A percentile compares a stretch with the other conserved stretches of the same genome.
Conservation (phyloP, 2,113 vertebrate species). For the Bostrychus sinensis region DNA sequence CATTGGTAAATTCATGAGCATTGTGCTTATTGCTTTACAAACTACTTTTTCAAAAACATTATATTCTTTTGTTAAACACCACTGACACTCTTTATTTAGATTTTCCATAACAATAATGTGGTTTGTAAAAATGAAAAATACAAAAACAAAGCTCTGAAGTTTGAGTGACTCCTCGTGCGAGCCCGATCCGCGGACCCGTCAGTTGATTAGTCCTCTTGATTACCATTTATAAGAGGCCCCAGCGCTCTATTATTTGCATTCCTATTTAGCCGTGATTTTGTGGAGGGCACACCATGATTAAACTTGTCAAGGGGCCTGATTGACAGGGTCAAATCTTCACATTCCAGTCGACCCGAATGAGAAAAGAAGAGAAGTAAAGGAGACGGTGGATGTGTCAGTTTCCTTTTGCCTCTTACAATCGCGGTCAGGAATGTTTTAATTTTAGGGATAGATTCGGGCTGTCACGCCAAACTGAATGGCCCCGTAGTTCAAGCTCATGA, state of each 20-base stretch:
- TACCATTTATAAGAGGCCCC: slow-evolving; percentile 99
- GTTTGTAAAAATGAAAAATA: slow-evolving; percentile 67
- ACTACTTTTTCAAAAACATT: not conserved
- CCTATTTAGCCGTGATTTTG: slow-evolving; percentile 99
- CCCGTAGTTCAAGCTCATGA: slow-evolving; percentile 91
- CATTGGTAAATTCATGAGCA: too few species aligned
- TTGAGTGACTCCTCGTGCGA: slow-evolving; percentile 91
- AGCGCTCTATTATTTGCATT: slow-evolving; percentile 99
- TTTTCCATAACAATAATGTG: slow-evolving; percentile 73
- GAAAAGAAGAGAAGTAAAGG: slow-evolving; percentile 64
- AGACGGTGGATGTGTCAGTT: slow-evolving; percentile 90
- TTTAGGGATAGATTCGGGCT: slow-evolving; percentile 98
- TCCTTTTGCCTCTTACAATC: slow-evolving; percentile 80
- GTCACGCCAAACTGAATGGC: slow-evolving; percentile 90
- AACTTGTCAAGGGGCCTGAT: slow-evolving; percentile 98
- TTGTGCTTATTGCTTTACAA: too few species aligned
- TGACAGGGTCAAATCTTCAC: slow-evolving; percentile 99
- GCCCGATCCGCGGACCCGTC: slow-evolving; percentile 94
- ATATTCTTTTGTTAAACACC: slow-evolving; percentile 36
- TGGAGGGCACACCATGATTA: slow-evolving; percentile 98
- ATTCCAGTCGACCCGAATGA: slow-evolving; percentile 90
- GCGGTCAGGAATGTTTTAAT: slow-evolving; percentile 99
- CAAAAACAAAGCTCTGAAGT: slow-evolving; percentile 61
- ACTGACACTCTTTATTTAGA: slow-evolving; percentile 49
- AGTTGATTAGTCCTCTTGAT: slow-evolving; percentile 99